These are phyloP conservation scores for Merops nubicus DNA, from an alignment of 2,113 vertebrate genomes.

Conservation along the genomic window DNA sequence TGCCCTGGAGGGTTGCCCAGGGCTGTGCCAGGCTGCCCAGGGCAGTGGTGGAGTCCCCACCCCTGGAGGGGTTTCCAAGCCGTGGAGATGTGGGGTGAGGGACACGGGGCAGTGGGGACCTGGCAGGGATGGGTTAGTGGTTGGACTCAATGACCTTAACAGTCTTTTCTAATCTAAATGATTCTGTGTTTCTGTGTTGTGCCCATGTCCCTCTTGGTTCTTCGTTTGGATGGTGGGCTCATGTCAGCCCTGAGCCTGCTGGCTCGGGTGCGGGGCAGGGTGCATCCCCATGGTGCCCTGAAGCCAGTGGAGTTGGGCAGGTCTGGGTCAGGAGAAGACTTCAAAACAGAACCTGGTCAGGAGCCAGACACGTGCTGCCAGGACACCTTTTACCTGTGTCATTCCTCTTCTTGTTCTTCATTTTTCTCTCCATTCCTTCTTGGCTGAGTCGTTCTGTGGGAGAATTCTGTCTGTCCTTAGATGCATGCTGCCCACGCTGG, in stretches of 20 bases:
- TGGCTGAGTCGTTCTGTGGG: neutral
- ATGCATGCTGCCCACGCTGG: too few relatives aligned
- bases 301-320: fast-evolving
- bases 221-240: fast-evolving
- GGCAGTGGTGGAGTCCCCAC: too few relatives aligned
- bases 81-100: too few relatives aligned
- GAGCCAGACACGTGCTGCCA: neutral
- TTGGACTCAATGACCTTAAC: too few relatives aligned
- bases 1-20: too few relatives aligned
- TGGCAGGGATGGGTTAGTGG: too few relatives aligned
- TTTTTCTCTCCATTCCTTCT: neutral
- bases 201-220: neutral
- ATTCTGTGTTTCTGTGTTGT: too few relatives aligned
- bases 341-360: neutral
- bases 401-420: neutral
- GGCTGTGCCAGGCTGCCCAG: too few relatives aligned
- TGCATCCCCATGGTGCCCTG: fast-evolving
- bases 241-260: fast-evolving
- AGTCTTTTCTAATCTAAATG: too few relatives aligned
- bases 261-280: too few relatives aligned
- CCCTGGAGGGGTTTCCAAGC: too few relatives aligned
- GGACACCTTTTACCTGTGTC: neutral
- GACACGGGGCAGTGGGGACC: too few relatives aligned
- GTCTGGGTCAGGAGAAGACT: neutral
- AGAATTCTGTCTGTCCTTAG: fast-evolving